A percentile compares a stretch with the other conserved stretches of the same genome.
Evolutionary conservation across 2,888 invertebrate genomes (phyloP).

Genomic region (Thereva unica): DNA sequence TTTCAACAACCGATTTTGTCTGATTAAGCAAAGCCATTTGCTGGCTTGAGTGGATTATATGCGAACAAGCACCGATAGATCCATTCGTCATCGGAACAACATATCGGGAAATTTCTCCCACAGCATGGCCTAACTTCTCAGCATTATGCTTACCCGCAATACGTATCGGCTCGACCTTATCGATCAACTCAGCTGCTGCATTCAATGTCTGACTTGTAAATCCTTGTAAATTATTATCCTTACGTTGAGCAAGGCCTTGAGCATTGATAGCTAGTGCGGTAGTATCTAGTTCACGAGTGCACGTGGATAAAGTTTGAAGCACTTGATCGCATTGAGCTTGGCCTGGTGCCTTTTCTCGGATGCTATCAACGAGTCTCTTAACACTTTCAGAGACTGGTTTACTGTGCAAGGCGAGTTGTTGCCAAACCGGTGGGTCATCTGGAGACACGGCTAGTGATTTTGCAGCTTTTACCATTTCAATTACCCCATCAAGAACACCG

Average conservation of each 20-base stretch:
- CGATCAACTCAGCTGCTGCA: conserved; percentile 78
- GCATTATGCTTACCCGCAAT: conserved; percentile 87
- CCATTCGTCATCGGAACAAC: conserved; percentile 85
- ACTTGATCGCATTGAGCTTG: conserved; percentile 90
- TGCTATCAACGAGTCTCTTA: conserved; percentile 88
- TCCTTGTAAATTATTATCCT: conserved; percentile 73
- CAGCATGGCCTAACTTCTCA: conserved; percentile 89
- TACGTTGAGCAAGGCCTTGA: conserved; percentile 71
- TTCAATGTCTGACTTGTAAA: conserved; percentile 80
- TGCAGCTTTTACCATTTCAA: conserved; percentile 88
- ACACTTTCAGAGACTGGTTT: conserved; percentile 96
- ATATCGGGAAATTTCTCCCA: conserved; percentile 74
- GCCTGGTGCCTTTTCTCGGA: conserved; percentile 93
- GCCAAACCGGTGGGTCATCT: conserved; percentile 92
- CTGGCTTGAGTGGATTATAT: conserved; percentile 83
- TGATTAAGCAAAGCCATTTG: conserved; percentile 88
- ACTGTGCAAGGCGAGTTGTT: conserved; percentile 88
- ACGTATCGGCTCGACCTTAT: conserved; percentile 83
- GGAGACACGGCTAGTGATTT: conserved; percentile 87
- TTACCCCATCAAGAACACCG: conserved; percentile 80
- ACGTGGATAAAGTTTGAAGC: conserved; percentile 73
- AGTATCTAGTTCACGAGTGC: conserved; percentile 82
- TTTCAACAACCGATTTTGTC: conserved; percentile 92
- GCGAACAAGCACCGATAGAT: conserved; percentile 85
- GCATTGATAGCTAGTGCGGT: conserved; percentile 87